These are phyloP conservation scores for Heterotis niloticus DNA, from an alignment of 2,113 vertebrate species.

Conservation along the genomic window DNA sequence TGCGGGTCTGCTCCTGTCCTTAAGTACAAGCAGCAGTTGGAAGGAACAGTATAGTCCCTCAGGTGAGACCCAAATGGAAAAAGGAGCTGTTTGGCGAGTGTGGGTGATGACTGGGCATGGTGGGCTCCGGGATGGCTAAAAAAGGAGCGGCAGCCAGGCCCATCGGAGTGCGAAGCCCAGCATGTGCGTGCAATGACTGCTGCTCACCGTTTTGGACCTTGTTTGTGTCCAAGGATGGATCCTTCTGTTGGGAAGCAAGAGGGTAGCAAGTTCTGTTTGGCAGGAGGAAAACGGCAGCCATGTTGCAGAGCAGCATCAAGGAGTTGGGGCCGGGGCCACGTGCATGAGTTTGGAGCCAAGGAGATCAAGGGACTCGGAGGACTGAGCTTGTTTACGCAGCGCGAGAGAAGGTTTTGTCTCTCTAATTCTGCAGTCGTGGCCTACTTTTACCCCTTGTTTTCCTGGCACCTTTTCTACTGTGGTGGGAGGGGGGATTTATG, in stretches of 20 bases:
- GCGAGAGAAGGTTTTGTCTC: conserved; percentile 46
- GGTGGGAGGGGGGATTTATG: background rate
- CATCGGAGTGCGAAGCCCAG: too few relatives aligned
- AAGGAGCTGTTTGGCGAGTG: conserved; percentile 19
- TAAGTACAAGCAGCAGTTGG: conserved; percentile 13
- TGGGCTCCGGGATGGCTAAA: conserved; percentile 2
- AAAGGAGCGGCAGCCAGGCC: conserved; percentile 1
- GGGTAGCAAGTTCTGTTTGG: too few relatives aligned
- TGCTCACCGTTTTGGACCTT: background rate
- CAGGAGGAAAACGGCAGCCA: too few relatives aligned
- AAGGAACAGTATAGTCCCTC: conserved; percentile 32
- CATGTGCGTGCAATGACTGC: background rate
- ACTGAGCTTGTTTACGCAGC: too few relatives aligned
- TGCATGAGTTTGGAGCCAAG: background rate
- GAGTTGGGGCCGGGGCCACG: background rate
- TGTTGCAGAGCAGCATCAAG: too few relatives aligned
- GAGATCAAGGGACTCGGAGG: conserved; percentile 41
- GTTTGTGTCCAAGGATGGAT: too few relatives aligned
- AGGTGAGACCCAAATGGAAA: conserved; percentile 32
- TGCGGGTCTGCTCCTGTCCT: conserved; percentile 3
- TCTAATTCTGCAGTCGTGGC: conserved; percentile 66
- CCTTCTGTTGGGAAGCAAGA: too few relatives aligned
- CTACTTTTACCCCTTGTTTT: conserved; percentile 53
- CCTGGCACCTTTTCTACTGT: background rate
- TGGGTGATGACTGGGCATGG: background rate